These are phyloP conservation scores for Aurelia sp. DNA, from an alignment of 30 jellyfish, hydroid and myxozoan species.

Conservation along the genomic window DNA sequence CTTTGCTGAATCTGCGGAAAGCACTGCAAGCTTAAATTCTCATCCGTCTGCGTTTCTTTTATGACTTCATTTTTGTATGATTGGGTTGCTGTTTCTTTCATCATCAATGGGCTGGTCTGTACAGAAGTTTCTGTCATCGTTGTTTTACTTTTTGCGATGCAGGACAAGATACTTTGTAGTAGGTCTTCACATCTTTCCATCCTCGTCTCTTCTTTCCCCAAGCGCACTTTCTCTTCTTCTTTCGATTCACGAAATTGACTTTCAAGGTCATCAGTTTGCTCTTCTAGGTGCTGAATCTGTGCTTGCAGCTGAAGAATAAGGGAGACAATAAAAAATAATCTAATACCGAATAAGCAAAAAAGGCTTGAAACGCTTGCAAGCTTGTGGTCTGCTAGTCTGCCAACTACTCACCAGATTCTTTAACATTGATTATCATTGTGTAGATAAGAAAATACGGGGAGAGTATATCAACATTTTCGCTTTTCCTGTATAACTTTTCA, in stretches of 20 bases:
- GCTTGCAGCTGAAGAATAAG: background rate
- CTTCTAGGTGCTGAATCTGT: background rate
- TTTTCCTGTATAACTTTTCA: no score
- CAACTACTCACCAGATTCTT: no score
- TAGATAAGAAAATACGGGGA: no score
- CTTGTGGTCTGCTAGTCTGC: no score
- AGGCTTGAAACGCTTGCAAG: no score
- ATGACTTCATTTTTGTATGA: background rate
- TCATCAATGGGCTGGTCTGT: slow-evolving; percentile 2
- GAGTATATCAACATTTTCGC: no score
- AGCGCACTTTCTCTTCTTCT: background rate
- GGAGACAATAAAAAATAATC: no score
- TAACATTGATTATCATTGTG: no score
- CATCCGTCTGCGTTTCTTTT: slow-evolving; percentile 28
- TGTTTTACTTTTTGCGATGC: background rate
- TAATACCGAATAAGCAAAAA: no score
- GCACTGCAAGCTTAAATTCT: no score
- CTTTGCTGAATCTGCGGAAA: no score
- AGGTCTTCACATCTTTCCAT: background rate
- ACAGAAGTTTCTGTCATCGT: background rate
- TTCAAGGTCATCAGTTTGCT: background rate
- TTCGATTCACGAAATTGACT: background rate
- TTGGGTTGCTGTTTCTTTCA: slow-evolving; percentile 7
- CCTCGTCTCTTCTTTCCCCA: background rate
- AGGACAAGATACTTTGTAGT: slow-evolving; percentile 6